Conservation (phyloP, 35 echinoderm and acorn worm genomes). For the Ophiothrix spiculata region DNA sequence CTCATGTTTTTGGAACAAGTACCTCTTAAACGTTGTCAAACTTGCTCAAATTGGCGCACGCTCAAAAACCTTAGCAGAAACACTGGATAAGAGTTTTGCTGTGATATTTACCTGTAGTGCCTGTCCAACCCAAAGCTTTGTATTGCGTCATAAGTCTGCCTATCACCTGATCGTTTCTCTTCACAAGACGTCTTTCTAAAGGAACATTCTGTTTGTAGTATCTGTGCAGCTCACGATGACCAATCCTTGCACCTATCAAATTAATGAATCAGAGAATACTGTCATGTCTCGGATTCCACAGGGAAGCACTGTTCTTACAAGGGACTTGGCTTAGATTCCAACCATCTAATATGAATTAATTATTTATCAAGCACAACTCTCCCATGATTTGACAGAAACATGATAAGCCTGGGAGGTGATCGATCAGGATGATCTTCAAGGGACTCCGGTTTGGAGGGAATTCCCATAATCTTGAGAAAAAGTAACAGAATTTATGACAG, state of each 20-base stretch:
- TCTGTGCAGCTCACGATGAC: slow-evolving; percentile 56
- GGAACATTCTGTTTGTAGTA: slow-evolving; percentile 82
- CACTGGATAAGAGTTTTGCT: too few relatives aligned
- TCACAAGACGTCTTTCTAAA: slow-evolving; percentile 30
- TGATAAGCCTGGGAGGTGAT: too few relatives aligned
- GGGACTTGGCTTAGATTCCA: background rate
- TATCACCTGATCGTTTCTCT: slow-evolving; percentile 42
- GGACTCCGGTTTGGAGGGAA: too few relatives aligned
- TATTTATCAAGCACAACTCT: background rate
- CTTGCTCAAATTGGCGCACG: too few relatives aligned
- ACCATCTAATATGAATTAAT: background rate
- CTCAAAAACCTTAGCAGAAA: too few relatives aligned
- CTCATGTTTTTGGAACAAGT: too few relatives aligned
- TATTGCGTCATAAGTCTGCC: slow-evolving; percentile 63
- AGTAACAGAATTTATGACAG: too few relatives aligned
- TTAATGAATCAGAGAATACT: too few relatives aligned
- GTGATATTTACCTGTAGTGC: slow-evolving; percentile 43
- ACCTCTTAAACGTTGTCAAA: too few relatives aligned
- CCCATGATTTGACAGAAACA: too few relatives aligned
- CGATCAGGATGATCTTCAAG: too few relatives aligned
- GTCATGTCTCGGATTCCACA: background rate
- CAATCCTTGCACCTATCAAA: slow-evolving; percentile 50
- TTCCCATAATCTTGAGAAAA: too few relatives aligned
- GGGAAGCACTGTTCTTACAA: background rate
- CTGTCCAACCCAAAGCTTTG: slow-evolving; percentile 76